A percentile compares a stretch with the other conserved stretches of the same genome.
phyloP scores from a whole-genome alignment of 2,888 invertebrate genomes.

The Watsonalla binaria region DNA sequence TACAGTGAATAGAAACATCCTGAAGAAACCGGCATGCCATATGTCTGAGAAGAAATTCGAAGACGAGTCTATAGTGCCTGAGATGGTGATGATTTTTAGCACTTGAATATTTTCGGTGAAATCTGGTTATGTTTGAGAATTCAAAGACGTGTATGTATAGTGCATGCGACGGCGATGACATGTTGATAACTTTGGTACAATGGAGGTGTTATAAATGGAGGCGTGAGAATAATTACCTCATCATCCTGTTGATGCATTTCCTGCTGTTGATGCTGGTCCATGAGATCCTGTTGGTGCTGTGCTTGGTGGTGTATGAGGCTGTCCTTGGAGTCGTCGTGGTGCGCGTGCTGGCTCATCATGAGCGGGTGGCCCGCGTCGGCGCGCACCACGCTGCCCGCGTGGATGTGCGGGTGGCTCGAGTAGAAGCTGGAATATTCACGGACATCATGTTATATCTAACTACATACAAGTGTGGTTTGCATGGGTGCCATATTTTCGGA shows the following conservation, averaged over 20 bases:
- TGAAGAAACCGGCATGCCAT: too few relatives aligned
- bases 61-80: too few relatives aligned
- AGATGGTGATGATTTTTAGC: too few relatives aligned
- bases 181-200: too few relatives aligned
- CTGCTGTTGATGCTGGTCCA: slow-evolving; percentile 69
- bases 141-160: neutral
- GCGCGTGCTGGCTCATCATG: slow-evolving; percentile 68
- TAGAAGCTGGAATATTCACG: slow-evolving; percentile 60
- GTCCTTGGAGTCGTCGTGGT: slow-evolving; percentile 71
- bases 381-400: slow-evolving; percentile 67
- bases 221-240: slow-evolving; percentile 41
- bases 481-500: too few relatives aligned
- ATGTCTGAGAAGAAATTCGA: too few relatives aligned
- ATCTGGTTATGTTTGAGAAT: neutral
- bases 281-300: slow-evolving; percentile 69
- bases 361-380: slow-evolving; percentile 67
- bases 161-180: neutral
- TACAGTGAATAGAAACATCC: too few relatives aligned
- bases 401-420: slow-evolving; percentile 67
- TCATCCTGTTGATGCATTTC: slow-evolving; percentile 72
- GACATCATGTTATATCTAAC: slow-evolving; percentile 4
- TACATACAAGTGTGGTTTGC: neutral
- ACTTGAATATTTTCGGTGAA: too few relatives aligned
- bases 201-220: too few relatives aligned
- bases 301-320: slow-evolving; percentile 71